Base-by-base conservation (phyloP, 2,888 invertebrate genomes). In the Drosophila conformis region DNA sequence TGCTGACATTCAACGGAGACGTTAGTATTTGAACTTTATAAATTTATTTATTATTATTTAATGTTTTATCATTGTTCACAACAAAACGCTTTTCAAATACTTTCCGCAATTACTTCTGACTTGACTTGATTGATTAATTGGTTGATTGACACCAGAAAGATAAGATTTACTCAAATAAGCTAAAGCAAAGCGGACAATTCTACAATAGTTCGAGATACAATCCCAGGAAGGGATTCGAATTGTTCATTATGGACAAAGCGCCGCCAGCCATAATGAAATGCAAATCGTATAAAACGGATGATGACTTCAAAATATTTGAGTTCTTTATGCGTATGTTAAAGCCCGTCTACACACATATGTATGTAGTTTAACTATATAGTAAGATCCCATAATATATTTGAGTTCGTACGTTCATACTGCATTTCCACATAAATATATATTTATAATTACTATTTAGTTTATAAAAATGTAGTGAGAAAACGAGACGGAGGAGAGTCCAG, bases 1-100 rank as follows among this genome's bases (percentile, higher is more conserved):
- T 91, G 49, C 88, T 95, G 10, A 89, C 83, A 21, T 88, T 92
- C 21, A 93, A 91, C 65, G 90, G 91, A 38, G 90, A 93, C 90
- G 94, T 94, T 90, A 81, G 87, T 66, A 35, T 21, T 18, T 29
- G 0, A 21, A 8, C 4, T 33, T 38, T 11, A 11, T 27, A 13
- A 4, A 13, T 18, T 29, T 48, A 25, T 25, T 25, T 25, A 25
- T 25, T 25, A 25, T 25, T 25, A 27, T 21, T 56, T 18, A 13
- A 15, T 25, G 33, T 15, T 36, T 59, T 31, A 46, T 67, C 53
- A 73, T 27, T 27, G 48, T 54, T 68, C 73, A 68, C 46, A 56
- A 70, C 49, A 56, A 52, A 29, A 64, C n/a, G 62, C 62, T 49
- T 67, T 27, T 64, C 52, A 69, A 65, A 15, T 21, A 38, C 31